Evolutionary conservation across 2,888 invertebrate genomes (phyloP).

Genomic region (Epiblema foenella): DNA sequence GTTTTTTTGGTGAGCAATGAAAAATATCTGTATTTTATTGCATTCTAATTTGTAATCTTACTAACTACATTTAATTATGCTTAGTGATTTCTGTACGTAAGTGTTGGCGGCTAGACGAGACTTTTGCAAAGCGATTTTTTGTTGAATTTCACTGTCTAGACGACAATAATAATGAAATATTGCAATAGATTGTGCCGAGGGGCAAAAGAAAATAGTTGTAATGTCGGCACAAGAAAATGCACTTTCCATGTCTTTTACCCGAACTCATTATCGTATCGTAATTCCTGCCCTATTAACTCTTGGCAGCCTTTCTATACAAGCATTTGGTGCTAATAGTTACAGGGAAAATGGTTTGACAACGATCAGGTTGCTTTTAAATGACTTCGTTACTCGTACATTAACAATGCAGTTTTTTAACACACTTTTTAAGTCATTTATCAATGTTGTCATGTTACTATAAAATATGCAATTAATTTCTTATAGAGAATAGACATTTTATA

Average conservation of each 20-base stretch:
- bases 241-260: conserved; percentile 36
- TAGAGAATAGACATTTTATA: too few relatives aligned
- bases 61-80: background rate
- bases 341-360: background rate
- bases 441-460: too few relatives aligned
- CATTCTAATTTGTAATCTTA: too few relatives aligned
- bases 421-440: conserved; percentile 16
- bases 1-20: too few relatives aligned
- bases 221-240: conserved; percentile 37
- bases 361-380: conserved; percentile 28
- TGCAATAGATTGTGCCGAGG: background rate
- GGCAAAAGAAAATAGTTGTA: background rate
- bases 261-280: conserved; percentile 11
- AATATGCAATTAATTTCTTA: too few relatives aligned
- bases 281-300: conserved; percentile 15
- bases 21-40: too few relatives aligned
- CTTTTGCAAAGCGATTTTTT: background rate
- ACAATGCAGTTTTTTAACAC: conserved; percentile 10
- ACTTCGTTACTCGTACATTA: conserved; percentile 11
- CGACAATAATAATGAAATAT: background rate
- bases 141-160: conserved; percentile 1
- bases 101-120: background rate
- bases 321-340: background rate
- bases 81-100: background rate
- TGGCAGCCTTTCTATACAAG: background rate